Conservation (phyloP, 2,113 vertebrate genomes). For the Lichenostomus cassidix region DNA sequence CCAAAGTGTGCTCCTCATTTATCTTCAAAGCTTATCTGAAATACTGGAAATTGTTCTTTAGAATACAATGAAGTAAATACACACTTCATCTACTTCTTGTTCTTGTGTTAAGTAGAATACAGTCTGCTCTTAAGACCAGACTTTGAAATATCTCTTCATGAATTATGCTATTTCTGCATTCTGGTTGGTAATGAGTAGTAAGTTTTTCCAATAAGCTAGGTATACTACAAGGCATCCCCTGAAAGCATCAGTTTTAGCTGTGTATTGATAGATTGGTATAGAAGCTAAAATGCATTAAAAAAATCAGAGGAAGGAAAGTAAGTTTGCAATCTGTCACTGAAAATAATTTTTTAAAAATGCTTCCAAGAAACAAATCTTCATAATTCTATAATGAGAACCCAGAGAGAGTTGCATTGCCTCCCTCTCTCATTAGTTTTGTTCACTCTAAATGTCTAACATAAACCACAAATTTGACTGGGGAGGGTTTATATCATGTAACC, state of each 20-base stretch:
- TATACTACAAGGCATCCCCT: neutral
- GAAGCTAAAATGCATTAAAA: neutral
- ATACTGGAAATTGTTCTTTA: neutral
- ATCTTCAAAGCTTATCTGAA: neutral
- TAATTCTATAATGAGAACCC: neutral
- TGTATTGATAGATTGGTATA: neutral
- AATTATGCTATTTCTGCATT: neutral
- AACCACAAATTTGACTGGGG: neutral
- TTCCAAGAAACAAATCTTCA: constrained; percentile 20
- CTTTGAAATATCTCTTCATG: neutral
- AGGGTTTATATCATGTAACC: neutral
- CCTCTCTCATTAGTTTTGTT: neutral
- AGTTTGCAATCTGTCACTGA: neutral
- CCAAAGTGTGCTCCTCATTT: neutral
- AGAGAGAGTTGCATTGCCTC: neutral
- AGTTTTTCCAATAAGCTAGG: neutral
- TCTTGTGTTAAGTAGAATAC: neutral
- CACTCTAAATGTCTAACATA: neutral
- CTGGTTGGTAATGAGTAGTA: neutral
- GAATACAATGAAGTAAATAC: neutral
- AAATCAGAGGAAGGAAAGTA: neutral
- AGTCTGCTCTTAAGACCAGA: neutral
- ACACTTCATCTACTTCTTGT: neutral
- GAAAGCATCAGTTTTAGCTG: neutral
- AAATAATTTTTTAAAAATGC: neutral